Conservation (phyloP, 2,797 vertebrate species). For the Acomys russatus region DNA sequence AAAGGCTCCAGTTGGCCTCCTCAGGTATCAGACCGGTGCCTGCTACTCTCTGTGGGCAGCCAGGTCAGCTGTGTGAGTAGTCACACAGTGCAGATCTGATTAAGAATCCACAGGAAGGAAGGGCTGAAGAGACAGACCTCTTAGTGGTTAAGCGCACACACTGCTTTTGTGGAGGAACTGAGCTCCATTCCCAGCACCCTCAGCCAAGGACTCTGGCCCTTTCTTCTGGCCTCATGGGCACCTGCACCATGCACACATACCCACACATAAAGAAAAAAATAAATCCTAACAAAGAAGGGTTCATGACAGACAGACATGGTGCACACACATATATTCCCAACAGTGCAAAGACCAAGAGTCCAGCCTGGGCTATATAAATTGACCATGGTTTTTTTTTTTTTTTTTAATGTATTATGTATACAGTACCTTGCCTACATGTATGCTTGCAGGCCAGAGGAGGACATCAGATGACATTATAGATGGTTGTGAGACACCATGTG, state of each 20-base stretch:
- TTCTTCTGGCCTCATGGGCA: neutral
- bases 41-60: neutral
- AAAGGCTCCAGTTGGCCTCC: constrained; percentile 53
- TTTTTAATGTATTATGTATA: no score
- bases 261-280: neutral
- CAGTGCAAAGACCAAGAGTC: neutral
- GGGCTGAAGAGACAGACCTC: no score
- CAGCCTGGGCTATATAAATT: neutral
- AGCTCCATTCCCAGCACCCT: neutral
- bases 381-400: neutral
- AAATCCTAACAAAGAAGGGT: neutral
- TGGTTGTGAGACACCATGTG: no score
- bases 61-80: neutral
- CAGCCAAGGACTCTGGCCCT: neutral
- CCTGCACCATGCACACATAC: neutral
- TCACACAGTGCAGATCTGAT: neutral
- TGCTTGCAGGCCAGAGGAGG: no score
- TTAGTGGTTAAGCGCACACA: neutral
- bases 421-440: no score
- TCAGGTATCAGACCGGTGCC: neutral
- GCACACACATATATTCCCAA: neutral
- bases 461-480: no score
- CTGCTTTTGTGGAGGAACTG: neutral
- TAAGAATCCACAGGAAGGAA: neutral
- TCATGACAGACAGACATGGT: neutral